Evolutionary conservation across 2,797 vertebrate genomes (phyloP).

Genomic region (Coregonus suidteri): DNA sequence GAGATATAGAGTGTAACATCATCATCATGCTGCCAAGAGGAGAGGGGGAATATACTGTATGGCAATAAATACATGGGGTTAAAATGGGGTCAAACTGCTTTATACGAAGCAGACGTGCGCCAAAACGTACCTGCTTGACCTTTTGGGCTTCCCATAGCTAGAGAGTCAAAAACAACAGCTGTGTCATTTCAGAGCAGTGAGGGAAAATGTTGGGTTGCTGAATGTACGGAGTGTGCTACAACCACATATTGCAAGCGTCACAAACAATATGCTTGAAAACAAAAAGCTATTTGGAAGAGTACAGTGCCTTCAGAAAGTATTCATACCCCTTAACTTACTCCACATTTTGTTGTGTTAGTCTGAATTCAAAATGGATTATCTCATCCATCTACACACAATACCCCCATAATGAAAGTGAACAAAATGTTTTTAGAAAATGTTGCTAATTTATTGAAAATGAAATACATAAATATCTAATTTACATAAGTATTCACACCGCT

Average conservation of each 20-base stretch:
- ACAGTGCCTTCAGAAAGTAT: constrained; percentile 24
- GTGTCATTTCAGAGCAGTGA: constrained; percentile 4
- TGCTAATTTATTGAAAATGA: too few species aligned
- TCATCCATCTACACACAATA: too few species aligned
- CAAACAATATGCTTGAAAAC: background rate
- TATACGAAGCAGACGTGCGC: background rate
- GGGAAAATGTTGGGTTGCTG: background rate
- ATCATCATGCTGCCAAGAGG: constrained; percentile 57
- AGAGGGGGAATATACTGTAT: constrained; percentile 40
- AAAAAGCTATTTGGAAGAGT: background rate
- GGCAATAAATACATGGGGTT: constrained; percentile 14
- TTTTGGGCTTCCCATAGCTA: constrained; percentile 98
- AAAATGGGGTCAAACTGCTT: background rate
- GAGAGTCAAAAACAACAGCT: constrained; percentile 40
- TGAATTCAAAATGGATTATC: too few species aligned
- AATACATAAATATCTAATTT: too few species aligned
- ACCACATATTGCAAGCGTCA: background rate
- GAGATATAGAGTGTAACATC: constrained; percentile 58
- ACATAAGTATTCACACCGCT: too few species aligned
- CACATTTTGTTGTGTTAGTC: background rate
- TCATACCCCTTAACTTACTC: background rate
- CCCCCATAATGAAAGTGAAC: constrained; percentile 24
- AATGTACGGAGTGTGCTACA: background rate
- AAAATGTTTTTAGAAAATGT: too few species aligned
- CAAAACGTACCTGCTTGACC: constrained; percentile 91